These are phyloP conservation scores for Phenganax subtilis DNA, from an alignment of 92 coral and sea anemone species.

Conservation along the genomic window DNA sequence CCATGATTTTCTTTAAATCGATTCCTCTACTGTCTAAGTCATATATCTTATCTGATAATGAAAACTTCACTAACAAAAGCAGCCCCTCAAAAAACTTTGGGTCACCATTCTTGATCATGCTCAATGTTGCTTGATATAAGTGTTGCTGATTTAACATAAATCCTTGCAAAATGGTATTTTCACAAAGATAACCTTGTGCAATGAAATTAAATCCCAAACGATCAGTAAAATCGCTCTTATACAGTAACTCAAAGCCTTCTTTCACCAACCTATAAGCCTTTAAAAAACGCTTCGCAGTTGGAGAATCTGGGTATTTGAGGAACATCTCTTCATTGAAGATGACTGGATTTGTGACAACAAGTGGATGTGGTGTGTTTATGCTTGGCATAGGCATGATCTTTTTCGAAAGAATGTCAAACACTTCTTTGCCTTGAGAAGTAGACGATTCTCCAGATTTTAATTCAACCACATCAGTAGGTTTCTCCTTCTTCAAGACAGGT, in stretches of 20 bases:
- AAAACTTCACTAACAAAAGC: background rate
- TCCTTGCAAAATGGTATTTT: constrained; percentile 49
- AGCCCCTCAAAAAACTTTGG: constrained; percentile 59
- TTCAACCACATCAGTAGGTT: too few relatives aligned
- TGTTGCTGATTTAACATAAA: constrained; percentile 13
- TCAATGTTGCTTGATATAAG: background rate
- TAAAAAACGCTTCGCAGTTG: constrained; percentile 65
- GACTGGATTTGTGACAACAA: constrained; percentile 44
- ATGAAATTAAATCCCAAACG: constrained; percentile 48
- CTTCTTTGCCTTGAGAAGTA: too few relatives aligned
- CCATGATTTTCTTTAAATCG: constrained; percentile 37
- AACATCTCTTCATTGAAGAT: constrained; percentile 52
- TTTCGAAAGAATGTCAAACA: too few relatives aligned
- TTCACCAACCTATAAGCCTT: constrained; percentile 53
- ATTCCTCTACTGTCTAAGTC: background rate
- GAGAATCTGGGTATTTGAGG: constrained; percentile 51
- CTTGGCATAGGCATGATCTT: background rate
- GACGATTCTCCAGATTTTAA: too few relatives aligned
- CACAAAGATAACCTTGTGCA: constrained; percentile 53
- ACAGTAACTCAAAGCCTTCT: constrained; percentile 54
- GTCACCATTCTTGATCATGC: background rate
- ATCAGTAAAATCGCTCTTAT: constrained; percentile 55
- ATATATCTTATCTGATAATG: background rate
- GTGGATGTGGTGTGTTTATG: constrained; percentile 50
- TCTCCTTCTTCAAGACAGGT: too few relatives aligned